Evolutionary conservation across 2,888 invertebrate genomes (phyloP), one percentile per base, ranked within the genome.

Genomic region (Caenorhabditis sulstoni): DNA sequence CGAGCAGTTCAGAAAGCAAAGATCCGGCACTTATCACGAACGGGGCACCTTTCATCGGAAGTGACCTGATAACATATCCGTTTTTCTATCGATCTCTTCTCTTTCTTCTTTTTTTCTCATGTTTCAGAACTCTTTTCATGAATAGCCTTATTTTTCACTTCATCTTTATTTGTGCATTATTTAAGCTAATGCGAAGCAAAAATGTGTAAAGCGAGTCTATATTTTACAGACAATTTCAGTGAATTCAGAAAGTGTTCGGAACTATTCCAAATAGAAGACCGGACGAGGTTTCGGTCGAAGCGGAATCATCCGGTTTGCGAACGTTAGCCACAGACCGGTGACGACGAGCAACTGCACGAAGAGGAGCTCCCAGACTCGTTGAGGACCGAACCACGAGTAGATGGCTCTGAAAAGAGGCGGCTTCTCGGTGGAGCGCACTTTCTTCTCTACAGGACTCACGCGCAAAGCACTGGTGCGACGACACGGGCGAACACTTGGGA

Each of bases 1-100:
- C 68, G 88, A 88, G 20, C 71, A 80, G 23, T 80, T 75, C 58
- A 14, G 75, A 44, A 75, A 75, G 44, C 75, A 75, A 37, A 39
- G 75, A 47, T 59, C 66, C 11, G 75, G 75, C 3, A 57, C 35
- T 18, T 75, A 67, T 35, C 75, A 65, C 16, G 75, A 75, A 7
- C 57, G 65, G 20, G 62, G 59, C 29, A 12, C 16, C 12, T 64
- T 64, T 18, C 57, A 57, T 39, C 53, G 73, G 35, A 73, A 65
- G 29, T 29, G 29, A 29, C 3, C 3, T 29, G 29, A 65, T 62
- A 70, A 37, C 16, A 18, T 18, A 29, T 29, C 16, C 41, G 9
- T 35, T 16, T 9, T 66, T n/a, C n/a, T n/a, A n/a, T n/a, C 14
- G 16, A 37, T 22, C 47, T 14, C 11, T 41, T 14, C 11, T 41